These are phyloP conservation scores for Tortrix viridana DNA, from an alignment of 2,888 invertebrate genomes.

Conservation along the genomic window DNA sequence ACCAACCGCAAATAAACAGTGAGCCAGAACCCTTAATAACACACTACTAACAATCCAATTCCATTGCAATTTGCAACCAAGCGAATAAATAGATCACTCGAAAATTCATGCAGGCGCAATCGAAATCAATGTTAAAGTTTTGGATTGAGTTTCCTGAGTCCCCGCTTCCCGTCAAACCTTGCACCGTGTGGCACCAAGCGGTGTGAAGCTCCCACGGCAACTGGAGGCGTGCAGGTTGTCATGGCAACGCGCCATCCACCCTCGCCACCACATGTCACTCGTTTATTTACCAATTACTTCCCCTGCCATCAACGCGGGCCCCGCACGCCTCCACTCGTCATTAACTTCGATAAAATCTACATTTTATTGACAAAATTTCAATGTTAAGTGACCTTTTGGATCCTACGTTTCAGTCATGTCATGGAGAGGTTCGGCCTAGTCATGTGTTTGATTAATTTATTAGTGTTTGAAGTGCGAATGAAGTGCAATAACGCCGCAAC, in stretches of 20 bases:
- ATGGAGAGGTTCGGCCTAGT: conserved; percentile 20
- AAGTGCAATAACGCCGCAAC: conserved; percentile 3
- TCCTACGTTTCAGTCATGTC: conserved; percentile 14
- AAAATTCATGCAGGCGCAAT: background rate
- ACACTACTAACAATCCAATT: no score
- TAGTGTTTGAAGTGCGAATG: background rate
- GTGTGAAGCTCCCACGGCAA: conserved; percentile 53
- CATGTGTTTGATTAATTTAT: conserved; percentile 7
- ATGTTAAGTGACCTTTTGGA: conserved; percentile 46
- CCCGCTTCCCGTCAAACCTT: conserved; percentile 50
- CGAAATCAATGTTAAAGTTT: conserved; percentile 11
- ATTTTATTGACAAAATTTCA: conserved; percentile 27
- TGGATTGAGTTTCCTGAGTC: conserved; percentile 47
- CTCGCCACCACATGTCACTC: conserved; percentile 48
- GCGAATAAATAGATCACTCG: no score
- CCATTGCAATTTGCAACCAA: no score
- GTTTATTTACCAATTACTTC: conserved; percentile 71
- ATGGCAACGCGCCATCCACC: conserved; percentile 55
- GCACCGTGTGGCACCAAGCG: conserved; percentile 58
- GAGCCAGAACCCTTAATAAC: no score
- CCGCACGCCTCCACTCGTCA: conserved; percentile 50
- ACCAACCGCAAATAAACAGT: no score
- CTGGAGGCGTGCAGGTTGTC: conserved; percentile 59
- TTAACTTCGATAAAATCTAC: conserved; percentile 39
- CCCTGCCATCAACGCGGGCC: conserved; percentile 55